These are phyloP conservation scores for Drosophila persimilis DNA, from an alignment of 1,140 invertebrate species.

Conservation along the genomic window DNA sequence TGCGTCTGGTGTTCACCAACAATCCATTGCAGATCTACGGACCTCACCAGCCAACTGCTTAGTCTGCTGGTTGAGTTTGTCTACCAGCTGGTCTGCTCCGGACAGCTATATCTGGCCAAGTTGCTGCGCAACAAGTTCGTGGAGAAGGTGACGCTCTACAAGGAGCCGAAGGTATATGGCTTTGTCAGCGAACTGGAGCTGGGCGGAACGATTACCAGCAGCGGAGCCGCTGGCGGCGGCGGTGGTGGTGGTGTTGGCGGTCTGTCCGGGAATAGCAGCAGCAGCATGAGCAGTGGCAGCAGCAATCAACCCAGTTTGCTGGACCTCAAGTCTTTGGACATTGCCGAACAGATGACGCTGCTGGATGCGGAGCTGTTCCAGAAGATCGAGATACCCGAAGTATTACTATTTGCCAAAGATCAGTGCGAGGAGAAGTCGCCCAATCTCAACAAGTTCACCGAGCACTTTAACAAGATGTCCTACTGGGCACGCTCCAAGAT, in stretches of 20 bases:
- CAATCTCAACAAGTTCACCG: slow-evolving; percentile 98
- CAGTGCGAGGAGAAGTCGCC: slow-evolving; percentile 98
- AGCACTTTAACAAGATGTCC: slow-evolving; percentile 99
- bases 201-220: background rate
- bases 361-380: slow-evolving; percentile 97
- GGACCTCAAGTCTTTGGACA: slow-evolving; percentile 93
- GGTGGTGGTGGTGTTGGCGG: background rate
- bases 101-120: slow-evolving; percentile 94
- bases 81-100: slow-evolving; percentile 93
- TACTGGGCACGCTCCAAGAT: slow-evolving; percentile 96
- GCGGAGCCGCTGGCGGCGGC: background rate
- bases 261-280: background rate
- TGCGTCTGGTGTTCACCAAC: background rate
- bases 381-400: slow-evolving; percentile 98
- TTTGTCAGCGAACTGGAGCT: slow-evolving; percentile 37
- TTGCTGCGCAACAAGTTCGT: slow-evolving; percentile 94
- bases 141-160: slow-evolving; percentile 87
- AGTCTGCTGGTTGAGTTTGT: slow-evolving; percentile 95
- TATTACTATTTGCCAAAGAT: slow-evolving; percentile 97
- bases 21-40: slow-evolving; percentile 87
- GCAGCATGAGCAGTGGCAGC: background rate
- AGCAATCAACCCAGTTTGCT: slow-evolving; percentile 86
- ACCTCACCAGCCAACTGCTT: slow-evolving; percentile 90
- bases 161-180: slow-evolving; percentile 62
- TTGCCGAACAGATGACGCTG: slow-evolving; percentile 99